These are phyloP conservation scores for Camelus bactrianus DNA, from an alignment of 2,113 vertebrate species.

Conservation along the genomic window DNA sequence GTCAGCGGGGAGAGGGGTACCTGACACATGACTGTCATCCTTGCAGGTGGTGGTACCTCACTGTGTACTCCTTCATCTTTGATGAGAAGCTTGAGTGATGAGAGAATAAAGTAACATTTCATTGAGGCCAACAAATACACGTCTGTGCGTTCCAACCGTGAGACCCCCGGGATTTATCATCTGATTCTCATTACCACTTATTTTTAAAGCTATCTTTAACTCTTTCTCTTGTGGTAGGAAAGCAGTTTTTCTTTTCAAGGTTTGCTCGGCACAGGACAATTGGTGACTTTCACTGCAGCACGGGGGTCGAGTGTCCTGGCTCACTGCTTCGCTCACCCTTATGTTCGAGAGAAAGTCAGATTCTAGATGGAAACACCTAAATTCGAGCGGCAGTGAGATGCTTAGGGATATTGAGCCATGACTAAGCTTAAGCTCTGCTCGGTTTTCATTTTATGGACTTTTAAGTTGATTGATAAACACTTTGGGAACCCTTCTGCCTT, in stretches of 20 bases:
- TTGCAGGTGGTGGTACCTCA: not conserved
- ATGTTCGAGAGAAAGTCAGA: not conserved
- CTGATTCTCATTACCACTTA: not conserved
- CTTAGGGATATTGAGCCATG: slow-evolving; percentile 65
- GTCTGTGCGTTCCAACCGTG: not conserved
- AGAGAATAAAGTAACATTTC: not conserved
- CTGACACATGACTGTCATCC: not conserved
- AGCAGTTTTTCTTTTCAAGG: not conserved
- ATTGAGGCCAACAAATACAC: not conserved
- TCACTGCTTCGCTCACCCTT: not conserved
- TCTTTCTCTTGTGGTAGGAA: not conserved
- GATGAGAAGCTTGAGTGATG: not conserved
- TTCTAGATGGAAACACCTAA: not conserved
- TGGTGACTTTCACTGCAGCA: not conserved
- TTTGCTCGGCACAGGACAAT: not conserved
- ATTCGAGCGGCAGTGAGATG: not conserved
- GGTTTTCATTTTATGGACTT: slow-evolving; percentile 66
- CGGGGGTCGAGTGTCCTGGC: not conserved
- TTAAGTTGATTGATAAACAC: slow-evolving; percentile 62
- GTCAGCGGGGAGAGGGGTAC: too few relatives aligned
- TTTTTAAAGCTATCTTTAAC: not conserved
- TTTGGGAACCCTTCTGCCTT: slow-evolving; percentile 27
- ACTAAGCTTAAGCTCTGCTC: not conserved
- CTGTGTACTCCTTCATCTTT: not conserved
- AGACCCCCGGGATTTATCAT: not conserved